Evolutionary conservation across 2,888 invertebrate species (phyloP).

Genomic region (Acrobasis suavella): DNA sequence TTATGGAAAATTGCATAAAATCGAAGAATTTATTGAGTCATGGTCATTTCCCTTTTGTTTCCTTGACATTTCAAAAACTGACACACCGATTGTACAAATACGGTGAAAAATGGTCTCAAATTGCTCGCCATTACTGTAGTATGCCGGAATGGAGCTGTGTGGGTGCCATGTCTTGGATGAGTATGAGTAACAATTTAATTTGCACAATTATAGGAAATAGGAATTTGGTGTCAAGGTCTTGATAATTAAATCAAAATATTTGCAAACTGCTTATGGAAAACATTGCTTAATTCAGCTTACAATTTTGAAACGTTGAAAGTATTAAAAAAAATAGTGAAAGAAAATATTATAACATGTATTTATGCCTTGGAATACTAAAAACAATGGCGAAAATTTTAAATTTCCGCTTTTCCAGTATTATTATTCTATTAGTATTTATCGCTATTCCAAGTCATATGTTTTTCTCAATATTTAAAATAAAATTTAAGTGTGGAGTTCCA

Average conservation of each 20-base stretch:
- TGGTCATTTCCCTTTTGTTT: slow-evolving; percentile 18
- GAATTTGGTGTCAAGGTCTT: slow-evolving; percentile 4
- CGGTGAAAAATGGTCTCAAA: slow-evolving; percentile 20
- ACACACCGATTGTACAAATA: slow-evolving; percentile 20
- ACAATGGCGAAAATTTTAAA: no score
- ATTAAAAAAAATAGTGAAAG: no score
- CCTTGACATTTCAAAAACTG: slow-evolving; percentile 25
- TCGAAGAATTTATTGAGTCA: slow-evolving; percentile 14
- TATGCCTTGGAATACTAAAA: no score
- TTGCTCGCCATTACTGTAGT: slow-evolving; percentile 1
- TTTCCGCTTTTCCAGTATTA: no score
- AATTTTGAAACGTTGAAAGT: no score
- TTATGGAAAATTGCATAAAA: slow-evolving; percentile 12
- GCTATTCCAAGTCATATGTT: no score
- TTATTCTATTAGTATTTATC: no score
- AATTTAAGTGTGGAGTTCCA: no score
- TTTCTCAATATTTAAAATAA: no score
- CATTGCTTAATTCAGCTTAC: no score
- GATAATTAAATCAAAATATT: neutral
- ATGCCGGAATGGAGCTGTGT: slow-evolving; percentile 2
- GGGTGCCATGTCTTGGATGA: slow-evolving; percentile 3
- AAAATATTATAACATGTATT: no score
- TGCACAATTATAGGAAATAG: neutral
- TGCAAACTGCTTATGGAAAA: neutral
- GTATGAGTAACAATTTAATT: slow-evolving; percentile 7